Conservation (phyloP, 1,140 invertebrate genomes). For the Pinna nobilis region DNA sequence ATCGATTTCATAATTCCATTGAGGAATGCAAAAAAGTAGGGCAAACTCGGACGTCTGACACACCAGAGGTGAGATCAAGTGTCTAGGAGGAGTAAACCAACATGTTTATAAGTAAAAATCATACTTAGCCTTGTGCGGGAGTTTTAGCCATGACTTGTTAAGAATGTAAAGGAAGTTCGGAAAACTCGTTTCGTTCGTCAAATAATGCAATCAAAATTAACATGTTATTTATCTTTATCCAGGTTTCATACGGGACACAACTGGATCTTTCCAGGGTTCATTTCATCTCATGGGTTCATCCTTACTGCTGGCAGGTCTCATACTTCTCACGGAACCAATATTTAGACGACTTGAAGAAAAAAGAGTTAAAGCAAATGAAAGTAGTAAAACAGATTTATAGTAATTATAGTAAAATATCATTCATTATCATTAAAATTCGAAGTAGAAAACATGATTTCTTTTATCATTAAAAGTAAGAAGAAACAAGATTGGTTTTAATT, state of each 20-base stretch:
- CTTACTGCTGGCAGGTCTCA: too few species aligned
- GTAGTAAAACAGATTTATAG: too few species aligned
- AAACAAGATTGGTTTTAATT: too few species aligned
- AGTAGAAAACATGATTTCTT: too few species aligned
- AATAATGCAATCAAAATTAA: background rate
- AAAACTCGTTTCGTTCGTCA: background rate
- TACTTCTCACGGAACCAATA: too few species aligned
- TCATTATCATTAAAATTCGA: too few species aligned
- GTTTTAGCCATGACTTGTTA: background rate
- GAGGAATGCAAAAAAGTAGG: background rate
- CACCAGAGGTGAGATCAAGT: background rate
- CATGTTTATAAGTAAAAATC: background rate
- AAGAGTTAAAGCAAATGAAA: too few species aligned
- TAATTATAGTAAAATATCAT: too few species aligned
- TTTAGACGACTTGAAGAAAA: too few species aligned
- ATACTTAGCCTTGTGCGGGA: background rate
- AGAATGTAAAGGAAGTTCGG: background rate
- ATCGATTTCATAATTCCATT: background rate
- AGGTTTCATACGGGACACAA: constrained; percentile 3
- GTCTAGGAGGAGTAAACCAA: background rate
- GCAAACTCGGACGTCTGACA: background rate
- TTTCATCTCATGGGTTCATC: too few species aligned
- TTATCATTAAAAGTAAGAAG: too few species aligned
- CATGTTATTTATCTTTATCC: background rate
- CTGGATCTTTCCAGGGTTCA: background rate